Evolutionary conservation across 2,888 invertebrate genomes (phyloP).

Genomic region (Strigamia transsilvanica): DNA sequence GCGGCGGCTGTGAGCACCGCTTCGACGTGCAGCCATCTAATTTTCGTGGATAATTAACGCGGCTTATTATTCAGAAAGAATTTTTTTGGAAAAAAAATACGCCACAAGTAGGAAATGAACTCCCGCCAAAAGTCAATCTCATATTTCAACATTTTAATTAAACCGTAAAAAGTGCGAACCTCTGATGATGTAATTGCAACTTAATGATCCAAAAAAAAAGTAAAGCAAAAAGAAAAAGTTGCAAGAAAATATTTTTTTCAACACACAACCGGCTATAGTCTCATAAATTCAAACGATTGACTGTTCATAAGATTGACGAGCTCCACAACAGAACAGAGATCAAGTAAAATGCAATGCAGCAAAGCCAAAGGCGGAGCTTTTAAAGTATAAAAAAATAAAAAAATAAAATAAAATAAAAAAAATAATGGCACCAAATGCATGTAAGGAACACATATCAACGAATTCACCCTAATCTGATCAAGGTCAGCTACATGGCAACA

Average conservation of each 20-base stretch:
- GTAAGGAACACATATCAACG: background rate
- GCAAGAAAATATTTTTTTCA: background rate
- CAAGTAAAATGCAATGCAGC: constrained; percentile 18
- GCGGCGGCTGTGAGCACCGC: constrained; percentile 14
- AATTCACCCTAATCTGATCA: constrained; percentile 3
- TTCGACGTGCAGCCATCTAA: constrained; percentile 15
- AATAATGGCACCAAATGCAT: constrained; percentile 4
- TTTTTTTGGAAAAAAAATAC: background rate
- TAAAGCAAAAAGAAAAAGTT: background rate
- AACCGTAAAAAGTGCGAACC: constrained; percentile 44
- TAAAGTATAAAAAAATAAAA: background rate
- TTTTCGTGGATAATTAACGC: constrained; percentile 36
- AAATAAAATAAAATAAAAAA: background rate
- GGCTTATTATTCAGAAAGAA: constrained; percentile 36
- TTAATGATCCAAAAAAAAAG: constrained; percentile 37
- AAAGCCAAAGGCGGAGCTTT: constrained; percentile 36
- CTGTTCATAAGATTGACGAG: constrained; percentile 29
- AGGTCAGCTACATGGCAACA: constrained; percentile 5
- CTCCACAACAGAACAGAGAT: constrained; percentile 22
- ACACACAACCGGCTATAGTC: background rate
- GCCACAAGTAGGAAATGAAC: constrained; percentile 41
- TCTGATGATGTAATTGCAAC: constrained; percentile 36
- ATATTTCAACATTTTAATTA: constrained; percentile 44
- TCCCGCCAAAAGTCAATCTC: constrained; percentile 18
- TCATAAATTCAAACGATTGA: constrained; percentile 31